phyloP scores from a whole-genome alignment of 2,113 vertebrate genomes.

The Apodemus speciosus region DNA sequence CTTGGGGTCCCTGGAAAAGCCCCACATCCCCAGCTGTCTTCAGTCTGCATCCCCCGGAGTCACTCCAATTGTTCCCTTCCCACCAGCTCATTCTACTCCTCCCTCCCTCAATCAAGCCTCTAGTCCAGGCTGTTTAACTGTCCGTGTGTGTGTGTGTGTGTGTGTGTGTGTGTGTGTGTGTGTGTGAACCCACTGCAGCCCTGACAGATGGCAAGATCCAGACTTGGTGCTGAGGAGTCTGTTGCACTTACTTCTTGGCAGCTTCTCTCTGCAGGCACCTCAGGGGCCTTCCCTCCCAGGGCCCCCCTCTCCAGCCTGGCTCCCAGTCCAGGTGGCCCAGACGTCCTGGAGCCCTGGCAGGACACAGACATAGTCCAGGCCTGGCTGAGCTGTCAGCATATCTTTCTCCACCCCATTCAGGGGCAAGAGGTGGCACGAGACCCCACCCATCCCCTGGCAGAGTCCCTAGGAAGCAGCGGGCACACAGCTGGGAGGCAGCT shows the following conservation, averaged over 20 bases:
- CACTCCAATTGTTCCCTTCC: not conserved
- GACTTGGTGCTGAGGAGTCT: constrained; percentile 36
- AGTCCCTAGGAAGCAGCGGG: not conserved
- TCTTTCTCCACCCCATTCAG: constrained; percentile 54
- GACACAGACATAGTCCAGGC: constrained; percentile 75
- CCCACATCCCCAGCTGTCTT: too few species aligned
- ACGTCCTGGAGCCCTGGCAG: constrained; percentile 71
- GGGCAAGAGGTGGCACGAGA: not conserved
- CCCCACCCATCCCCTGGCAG: constrained; percentile 34
- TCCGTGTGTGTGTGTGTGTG: not conserved
- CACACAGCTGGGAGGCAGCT: not conserved
- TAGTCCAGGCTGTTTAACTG: not conserved
- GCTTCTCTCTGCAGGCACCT: constrained; percentile 61
- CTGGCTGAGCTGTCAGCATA: constrained; percentile 71
- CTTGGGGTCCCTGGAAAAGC: not conserved
- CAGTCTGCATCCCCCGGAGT: too few species aligned
- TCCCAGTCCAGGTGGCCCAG: constrained; percentile 74
- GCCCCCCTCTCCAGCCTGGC: constrained; percentile 65
- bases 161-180: not conserved
- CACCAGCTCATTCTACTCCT: not conserved
- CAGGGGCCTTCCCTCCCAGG: not conserved
- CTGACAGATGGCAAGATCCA: constrained; percentile 51
- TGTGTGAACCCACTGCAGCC: constrained; percentile 33
- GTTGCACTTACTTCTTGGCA: constrained; percentile 69
- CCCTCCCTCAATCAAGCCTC: not conserved